These are phyloP conservation scores for Theristicus caerulescens DNA, from an alignment of 2,113 vertebrate species.

Conservation along the genomic window DNA sequence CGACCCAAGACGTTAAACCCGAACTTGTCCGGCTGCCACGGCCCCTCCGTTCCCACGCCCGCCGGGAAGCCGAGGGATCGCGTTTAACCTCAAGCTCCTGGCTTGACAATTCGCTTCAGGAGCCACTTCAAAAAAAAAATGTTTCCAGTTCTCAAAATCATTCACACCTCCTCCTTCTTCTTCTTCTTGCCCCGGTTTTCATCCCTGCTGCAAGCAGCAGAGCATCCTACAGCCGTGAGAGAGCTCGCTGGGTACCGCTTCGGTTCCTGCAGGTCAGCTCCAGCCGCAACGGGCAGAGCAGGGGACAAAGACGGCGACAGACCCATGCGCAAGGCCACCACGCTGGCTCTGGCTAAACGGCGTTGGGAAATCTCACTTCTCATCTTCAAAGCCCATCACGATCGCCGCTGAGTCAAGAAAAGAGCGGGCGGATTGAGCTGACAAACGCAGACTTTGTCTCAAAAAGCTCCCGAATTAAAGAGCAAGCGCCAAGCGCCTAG, in stretches of 20 bases:
- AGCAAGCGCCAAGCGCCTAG: not conserved
- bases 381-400: not conserved
- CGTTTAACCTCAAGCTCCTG: not conserved
- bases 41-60: not conserved
- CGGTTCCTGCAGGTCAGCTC: fast-evolving
- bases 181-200: fast-evolving
- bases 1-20: not conserved
- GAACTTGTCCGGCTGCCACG: not conserved
- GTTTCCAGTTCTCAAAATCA: not conserved
- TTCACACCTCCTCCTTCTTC: not conserved
- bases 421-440: not conserved
- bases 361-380: not conserved
- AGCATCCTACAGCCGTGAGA: not conserved
- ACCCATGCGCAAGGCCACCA: not conserved
- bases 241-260: fast-evolving
- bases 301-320: fast-evolving
- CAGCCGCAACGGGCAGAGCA: fast-evolving
- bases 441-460: not conserved
- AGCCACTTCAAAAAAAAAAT: not conserved
- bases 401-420: fast-evolving
- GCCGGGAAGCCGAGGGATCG: not conserved
- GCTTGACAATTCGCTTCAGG: not conserved
- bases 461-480: not conserved
- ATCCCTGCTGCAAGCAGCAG: not conserved
- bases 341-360: fast-evolving